Percentiles rank a stretch among this genome's conserved stretches.
These are phyloP conservation scores for Hemaris fuciformis DNA, from an alignment of 2,888 invertebrate genomes.

Conservation along the genomic window DNA sequence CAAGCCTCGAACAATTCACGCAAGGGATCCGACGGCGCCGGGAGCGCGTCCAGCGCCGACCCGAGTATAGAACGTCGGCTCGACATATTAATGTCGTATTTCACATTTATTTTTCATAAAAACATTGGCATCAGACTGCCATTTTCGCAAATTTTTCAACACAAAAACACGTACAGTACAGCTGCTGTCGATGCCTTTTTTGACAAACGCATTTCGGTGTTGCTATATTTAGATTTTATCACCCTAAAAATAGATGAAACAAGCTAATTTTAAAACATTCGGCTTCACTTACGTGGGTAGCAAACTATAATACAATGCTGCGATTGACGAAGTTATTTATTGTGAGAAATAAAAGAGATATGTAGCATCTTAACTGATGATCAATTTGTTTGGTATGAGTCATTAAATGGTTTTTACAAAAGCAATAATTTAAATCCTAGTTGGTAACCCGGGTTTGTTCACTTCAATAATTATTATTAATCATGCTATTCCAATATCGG, in stretches of 20 bases:
- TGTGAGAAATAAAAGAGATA: no score
- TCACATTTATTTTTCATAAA: conserved; percentile 59
- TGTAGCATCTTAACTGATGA: no score
- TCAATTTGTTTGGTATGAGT: no score
- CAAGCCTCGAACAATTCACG: conserved; percentile 98
- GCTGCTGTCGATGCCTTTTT: conserved; percentile 51
- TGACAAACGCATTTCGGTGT: conserved; percentile 23
- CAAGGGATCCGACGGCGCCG: conserved; percentile 84
- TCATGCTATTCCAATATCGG: no score
- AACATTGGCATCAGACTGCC: conserved; percentile 40
- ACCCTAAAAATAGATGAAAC: conserved; percentile 16
- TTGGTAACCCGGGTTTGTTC: no score
- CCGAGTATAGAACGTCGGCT: conserved; percentile 77
- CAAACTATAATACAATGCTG: no score
- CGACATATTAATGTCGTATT: conserved; percentile 63
- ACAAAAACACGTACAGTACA: conserved; percentile 74
- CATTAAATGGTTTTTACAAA: no score
- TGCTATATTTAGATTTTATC: conserved; percentile 22
- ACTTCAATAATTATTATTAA: no score
- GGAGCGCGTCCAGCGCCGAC: conserved; percentile 82
- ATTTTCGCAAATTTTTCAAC: conserved; percentile 55
- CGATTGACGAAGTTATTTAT: no score
- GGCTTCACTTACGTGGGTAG: background rate
- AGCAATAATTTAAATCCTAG: no score
- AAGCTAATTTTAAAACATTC: background rate